Evolutionary conservation across 2,888 invertebrate species (phyloP).

Genomic region (Erebia epiphron): DNA sequence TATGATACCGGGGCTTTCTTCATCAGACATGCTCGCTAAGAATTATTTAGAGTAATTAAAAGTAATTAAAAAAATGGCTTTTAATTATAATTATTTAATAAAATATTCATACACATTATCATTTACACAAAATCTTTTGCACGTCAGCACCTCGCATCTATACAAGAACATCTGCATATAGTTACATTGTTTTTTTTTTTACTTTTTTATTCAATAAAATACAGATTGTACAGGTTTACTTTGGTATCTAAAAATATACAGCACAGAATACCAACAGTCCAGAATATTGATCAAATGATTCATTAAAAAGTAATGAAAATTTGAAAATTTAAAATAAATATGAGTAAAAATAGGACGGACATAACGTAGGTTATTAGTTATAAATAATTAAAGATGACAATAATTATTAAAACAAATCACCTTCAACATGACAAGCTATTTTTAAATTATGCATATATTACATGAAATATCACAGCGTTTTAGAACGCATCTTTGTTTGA

Average conservation of each 20-base stretch:
- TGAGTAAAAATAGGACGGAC: neutral
- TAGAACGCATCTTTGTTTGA: constrained; percentile 37
- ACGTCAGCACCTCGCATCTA: too few relatives aligned
- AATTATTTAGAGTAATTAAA: too few relatives aligned
- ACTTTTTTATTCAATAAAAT: neutral
- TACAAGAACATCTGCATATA: too few relatives aligned
- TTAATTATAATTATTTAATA: too few relatives aligned
- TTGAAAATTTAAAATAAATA: neutral
- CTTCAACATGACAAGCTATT: constrained; percentile 1
- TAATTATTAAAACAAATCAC: neutral
- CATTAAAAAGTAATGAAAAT: neutral
- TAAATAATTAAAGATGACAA: neutral
- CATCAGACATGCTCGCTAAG: too few relatives aligned
- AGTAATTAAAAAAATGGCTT: too few relatives aligned
- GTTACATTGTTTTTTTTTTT: too few relatives aligned
- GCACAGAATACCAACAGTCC: neutral
- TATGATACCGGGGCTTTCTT: too few relatives aligned
- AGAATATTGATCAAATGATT: neutral
- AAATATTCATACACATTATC: too few relatives aligned
- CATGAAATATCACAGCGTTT: constrained; percentile 24
- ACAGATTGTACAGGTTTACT: neutral
- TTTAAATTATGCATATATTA: constrained; percentile 12
- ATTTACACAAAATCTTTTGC: too few relatives aligned
- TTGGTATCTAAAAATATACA: neutral
- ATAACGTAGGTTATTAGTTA: neutral